These are phyloP conservation scores for Protonibea diacanthus DNA, from an alignment of 2,797 vertebrate genomes.

Conservation along the genomic window DNA sequence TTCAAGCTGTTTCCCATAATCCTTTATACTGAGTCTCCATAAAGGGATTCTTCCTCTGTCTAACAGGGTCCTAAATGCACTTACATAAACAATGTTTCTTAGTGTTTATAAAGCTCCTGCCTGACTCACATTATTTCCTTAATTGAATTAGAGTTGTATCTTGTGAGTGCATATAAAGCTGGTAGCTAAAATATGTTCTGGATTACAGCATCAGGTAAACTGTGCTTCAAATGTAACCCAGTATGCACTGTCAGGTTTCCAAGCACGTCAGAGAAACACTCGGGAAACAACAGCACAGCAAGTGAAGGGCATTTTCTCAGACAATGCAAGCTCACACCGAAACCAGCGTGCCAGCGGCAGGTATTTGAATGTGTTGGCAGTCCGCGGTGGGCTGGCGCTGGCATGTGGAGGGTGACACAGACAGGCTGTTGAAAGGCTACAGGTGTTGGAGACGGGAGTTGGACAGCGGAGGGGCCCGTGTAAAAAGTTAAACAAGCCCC, in stretches of 20 bases:
- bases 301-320: conserved; percentile 32
- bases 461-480: conserved; percentile 55
- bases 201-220: conserved; percentile 28
- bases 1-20: background rate
- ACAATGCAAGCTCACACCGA: conserved; percentile 10
- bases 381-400: conserved; percentile 20
- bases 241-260: background rate
- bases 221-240: conserved; percentile 13
- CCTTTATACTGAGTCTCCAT: background rate
- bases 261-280: conserved; percentile 4
- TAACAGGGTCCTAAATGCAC: background rate
- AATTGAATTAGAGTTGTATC: conserved; percentile 18
- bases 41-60: background rate
- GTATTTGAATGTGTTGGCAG: conserved; percentile 48
- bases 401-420: conserved; percentile 64
- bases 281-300: conserved; percentile 15
- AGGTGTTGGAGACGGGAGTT: conserved; percentile 69
- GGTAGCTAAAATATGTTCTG: conserved; percentile 25
- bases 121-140: conserved; percentile 19
- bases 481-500: conserved; percentile 67
- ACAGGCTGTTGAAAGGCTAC: conserved; percentile 71
- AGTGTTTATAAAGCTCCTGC: conserved; percentile 18
- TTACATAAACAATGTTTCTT: conserved; percentile 17
- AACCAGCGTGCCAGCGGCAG: conserved; percentile 25
- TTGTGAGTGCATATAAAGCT: background rate